Conservation (phyloP, 2,113 vertebrate genomes). For the Megalops atlanticus region DNA sequence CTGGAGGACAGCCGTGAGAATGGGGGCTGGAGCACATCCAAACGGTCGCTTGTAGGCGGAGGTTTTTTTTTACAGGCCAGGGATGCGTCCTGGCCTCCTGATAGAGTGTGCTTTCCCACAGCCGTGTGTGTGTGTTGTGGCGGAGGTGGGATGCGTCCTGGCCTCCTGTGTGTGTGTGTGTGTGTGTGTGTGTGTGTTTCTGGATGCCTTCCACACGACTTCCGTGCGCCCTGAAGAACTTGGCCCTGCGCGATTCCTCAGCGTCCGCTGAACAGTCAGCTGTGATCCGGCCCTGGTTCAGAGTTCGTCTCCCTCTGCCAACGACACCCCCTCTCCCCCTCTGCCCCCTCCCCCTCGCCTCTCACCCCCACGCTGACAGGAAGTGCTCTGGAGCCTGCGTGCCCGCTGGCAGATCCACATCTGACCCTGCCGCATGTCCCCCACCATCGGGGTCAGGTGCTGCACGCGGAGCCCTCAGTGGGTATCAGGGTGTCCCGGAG, state of each 20-base stretch:
- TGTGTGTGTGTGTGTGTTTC: not conserved
- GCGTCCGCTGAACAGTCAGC: not conserved
- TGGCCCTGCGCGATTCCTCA: not conserved
- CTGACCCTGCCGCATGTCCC: not conserved
- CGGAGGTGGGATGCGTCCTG: not conserved
- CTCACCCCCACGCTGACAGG: not conserved
- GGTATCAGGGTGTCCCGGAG: not conserved
- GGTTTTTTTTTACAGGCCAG: too few relatives aligned
- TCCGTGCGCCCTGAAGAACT: constrained; percentile 9
- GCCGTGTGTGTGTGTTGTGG: not conserved
- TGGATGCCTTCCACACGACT: not conserved
- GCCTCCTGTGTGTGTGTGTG: not conserved
- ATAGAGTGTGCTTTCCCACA: too few relatives aligned
- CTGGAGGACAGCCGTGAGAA: too few relatives aligned
- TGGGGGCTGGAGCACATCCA: too few relatives aligned
- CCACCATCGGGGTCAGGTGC: not conserved
- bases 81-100: too few relatives aligned
- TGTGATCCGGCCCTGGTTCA: not conserved
- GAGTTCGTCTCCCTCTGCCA: not conserved
- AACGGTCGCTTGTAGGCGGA: too few relatives aligned
- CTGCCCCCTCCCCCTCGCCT: not conserved
- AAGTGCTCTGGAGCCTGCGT: not conserved
- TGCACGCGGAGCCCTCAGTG: not conserved
- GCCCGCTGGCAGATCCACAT: not conserved
- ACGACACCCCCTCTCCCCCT: not conserved